Evolutionary conservation across 2,888 invertebrate species (phyloP).

Genomic region (Volucella inanis): DNA sequence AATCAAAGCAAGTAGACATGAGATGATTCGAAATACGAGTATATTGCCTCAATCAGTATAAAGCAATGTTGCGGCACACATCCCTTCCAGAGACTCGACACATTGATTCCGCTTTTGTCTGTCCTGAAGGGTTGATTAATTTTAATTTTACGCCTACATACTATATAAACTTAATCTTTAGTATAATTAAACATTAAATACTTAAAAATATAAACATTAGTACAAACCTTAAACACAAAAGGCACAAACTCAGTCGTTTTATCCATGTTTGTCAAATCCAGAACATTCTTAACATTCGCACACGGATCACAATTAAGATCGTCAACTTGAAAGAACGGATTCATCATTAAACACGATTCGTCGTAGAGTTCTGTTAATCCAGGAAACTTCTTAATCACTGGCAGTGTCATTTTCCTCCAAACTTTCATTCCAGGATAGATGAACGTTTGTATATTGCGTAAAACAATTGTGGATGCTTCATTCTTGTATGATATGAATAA

Average conservation of each 20-base stretch:
- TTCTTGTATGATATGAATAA: conserved; percentile 85
- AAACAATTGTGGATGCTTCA: conserved; percentile 86
- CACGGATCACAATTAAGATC: conserved; percentile 95
- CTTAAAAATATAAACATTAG: too few species aligned
- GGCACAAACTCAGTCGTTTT: conserved; percentile 81
- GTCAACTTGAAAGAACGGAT: conserved; percentile 91
- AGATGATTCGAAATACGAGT: too few species aligned
- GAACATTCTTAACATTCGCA: conserved; percentile 87
- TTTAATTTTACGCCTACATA: too few species aligned
- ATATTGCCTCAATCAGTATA: too few species aligned
- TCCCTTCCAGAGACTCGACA: too few species aligned
- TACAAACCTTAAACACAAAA: conserved; percentile 85
- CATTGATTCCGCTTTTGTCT: too few species aligned
- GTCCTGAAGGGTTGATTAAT: too few species aligned
- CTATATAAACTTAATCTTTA: too few species aligned
- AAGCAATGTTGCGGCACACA: too few species aligned
- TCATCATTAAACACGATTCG: conserved; percentile 92
- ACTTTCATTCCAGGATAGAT: conserved; percentile 92
- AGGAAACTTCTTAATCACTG: conserved; percentile 90
- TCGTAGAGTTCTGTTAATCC: conserved; percentile 90
- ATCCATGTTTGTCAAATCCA: conserved; percentile 84
- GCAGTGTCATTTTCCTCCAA: conserved; percentile 89
- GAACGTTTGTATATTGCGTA: conserved; percentile 90
- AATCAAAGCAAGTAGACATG: too few species aligned
- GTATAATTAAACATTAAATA: too few species aligned